Evolutionary conservation across 2,888 invertebrate species (phyloP), one percentile per base, ranked within the genome.

Genomic region (Metalampra italica): DNA sequence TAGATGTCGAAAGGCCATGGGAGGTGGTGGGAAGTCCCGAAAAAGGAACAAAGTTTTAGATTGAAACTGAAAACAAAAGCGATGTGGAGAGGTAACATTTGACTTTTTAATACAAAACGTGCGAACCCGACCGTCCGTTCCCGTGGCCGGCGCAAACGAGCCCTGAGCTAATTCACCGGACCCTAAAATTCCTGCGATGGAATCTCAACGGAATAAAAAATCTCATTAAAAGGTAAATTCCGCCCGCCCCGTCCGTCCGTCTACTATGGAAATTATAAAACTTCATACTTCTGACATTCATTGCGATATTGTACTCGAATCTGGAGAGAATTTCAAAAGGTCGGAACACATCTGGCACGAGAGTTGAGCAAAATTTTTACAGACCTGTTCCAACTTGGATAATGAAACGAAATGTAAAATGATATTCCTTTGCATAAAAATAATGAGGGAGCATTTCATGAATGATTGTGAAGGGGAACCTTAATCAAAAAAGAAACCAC

Each of bases 101-200:
- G 43, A 29, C 32, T 40, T 44, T 40, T 43, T 44, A 44, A 29
- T 44, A 15, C 22, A 34, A 44, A 43, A 43, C 43, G 30, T 43
- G 29, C 34, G 7, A 39, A 48, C 32, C n/a, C 47, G 37, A 38
- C 43, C 15, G 43, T 15, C 36, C 36, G 42, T 22, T 22, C 15
- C 11, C 40, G 15, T 11, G n/a, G 29, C 9, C 5, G 12, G 12
- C 1, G 43, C 0, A 12, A 3, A 39, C 32, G 32, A 7, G 36
- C n/a, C 5, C n/a, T n/a, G 12, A 40, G 44, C 52, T 51, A 52
- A 55, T 52, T 52, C 51, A 52, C 52, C 55, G 50, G 45, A 30
- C 39, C 49, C 52, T 34, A 38, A 49, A 51, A 49, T 45, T 47
- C 36, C 46, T 32, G 36, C 11, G n/a, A 29, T 4, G 15, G 13